Percentiles rank a stretch among this genome's conserved stretches.
phyloP scores from a whole-genome alignment of 2,113 vertebrate species.

The Lasiurus cinereus region DNA sequence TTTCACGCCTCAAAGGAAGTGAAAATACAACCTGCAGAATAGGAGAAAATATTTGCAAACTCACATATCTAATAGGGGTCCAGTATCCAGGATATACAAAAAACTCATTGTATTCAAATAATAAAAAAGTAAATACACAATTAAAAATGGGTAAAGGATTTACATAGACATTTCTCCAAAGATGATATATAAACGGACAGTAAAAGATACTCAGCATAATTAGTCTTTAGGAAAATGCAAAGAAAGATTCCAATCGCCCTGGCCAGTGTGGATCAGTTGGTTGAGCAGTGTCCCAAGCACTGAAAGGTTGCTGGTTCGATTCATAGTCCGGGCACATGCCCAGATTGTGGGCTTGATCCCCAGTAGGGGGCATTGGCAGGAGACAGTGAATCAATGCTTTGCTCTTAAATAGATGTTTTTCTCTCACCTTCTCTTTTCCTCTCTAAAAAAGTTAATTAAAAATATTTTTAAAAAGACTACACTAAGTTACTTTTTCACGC shows the following conservation, averaged over 20 bases:
- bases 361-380: too few relatives aligned
- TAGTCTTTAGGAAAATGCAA: neutral
- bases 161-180: constrained; percentile 6
- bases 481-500: neutral
- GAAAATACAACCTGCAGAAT: neutral
- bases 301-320: too few relatives aligned
- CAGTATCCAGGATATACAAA: neutral
- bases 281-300: too few relatives aligned
- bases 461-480: neutral
- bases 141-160: constrained; percentile 26
- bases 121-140: neutral
- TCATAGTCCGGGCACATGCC: too few relatives aligned
- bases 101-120: neutral
- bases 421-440: too few relatives aligned
- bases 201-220: neutral
- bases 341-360: too few relatives aligned
- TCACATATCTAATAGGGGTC: neutral
- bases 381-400: too few relatives aligned
- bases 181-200: neutral
- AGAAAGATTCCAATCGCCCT: neutral
- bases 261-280: too few relatives aligned
- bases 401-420: too few relatives aligned
- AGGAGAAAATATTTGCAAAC: neutral
- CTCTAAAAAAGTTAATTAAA: too few relatives aligned
- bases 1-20: neutral